phyloP scores from a whole-genome alignment of 2,797 vertebrate genomes.

The Botia almorhae region DNA sequence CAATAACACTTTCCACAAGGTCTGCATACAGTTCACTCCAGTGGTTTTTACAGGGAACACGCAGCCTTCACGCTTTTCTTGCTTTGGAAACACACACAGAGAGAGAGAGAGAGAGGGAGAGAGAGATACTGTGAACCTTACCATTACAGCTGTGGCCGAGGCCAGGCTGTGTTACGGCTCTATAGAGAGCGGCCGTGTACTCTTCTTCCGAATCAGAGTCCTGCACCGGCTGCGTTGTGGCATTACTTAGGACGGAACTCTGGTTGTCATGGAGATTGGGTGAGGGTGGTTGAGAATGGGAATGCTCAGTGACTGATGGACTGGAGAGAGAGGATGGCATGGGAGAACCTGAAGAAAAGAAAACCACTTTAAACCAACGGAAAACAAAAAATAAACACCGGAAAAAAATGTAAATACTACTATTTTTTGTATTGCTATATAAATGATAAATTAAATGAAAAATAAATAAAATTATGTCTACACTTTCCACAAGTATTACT shows the following conservation, averaged over 20 bases:
- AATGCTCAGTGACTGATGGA: conserved; percentile 78
- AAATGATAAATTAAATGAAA: conserved; percentile 3
- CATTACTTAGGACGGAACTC: conserved; percentile 83
- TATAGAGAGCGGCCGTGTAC: conserved; percentile 71
- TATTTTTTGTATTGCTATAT: neutral
- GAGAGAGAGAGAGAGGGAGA: conserved; percentile 17
- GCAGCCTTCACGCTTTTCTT: conserved; percentile 16
- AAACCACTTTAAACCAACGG: conserved; percentile 64
- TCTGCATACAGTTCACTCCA: conserved; percentile 8
- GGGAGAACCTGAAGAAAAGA: conserved; percentile 75
- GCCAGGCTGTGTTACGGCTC: conserved; percentile 66
- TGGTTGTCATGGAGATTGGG: conserved; percentile 85
- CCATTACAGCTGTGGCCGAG: conserved; percentile 44
- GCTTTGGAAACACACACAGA: neutral
- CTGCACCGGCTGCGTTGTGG: conserved; percentile 78
- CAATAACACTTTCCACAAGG: conserved; percentile 34
- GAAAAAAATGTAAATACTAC: conserved; percentile 10
- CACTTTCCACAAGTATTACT: too few relatives aligned
- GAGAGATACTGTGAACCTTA: conserved; percentile 31
- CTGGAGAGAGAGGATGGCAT: conserved; percentile 83
- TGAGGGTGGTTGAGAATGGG: conserved; percentile 79
- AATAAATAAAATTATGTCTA: neutral
- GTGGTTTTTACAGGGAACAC: conserved; percentile 8
- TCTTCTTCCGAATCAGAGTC: conserved; percentile 82
- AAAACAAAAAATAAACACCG: conserved; percentile 27